These are phyloP conservation scores for Leucoraja ocellata DNA, from an alignment of 2,797 vertebrate species.

Conservation along the genomic window DNA sequence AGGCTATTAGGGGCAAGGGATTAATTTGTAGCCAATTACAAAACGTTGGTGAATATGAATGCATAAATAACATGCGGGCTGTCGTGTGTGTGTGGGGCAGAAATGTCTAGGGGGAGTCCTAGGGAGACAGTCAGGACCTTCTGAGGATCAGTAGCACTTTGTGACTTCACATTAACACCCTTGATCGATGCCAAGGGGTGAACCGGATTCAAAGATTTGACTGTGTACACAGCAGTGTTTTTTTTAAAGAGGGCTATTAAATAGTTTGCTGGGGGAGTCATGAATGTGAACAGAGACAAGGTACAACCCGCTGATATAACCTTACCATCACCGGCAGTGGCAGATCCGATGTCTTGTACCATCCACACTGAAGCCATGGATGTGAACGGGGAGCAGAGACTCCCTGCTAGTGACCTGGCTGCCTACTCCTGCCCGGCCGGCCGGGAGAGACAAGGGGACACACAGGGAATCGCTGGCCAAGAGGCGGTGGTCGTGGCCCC, in stretches of 20 bases:
- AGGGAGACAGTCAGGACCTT: slow-evolving; percentile 49
- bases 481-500: slow-evolving; percentile 59
- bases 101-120: slow-evolving; percentile 46
- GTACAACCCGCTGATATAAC: slow-evolving; percentile 63
- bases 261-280: slow-evolving; percentile 50
- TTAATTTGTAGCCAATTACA: slow-evolving; percentile 84
- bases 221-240: background rate
- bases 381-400: slow-evolving; percentile 64
- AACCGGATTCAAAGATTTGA: background rate
- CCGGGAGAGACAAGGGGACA: slow-evolving; percentile 61
- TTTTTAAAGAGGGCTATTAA: slow-evolving; percentile 39
- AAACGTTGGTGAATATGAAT: slow-evolving; percentile 64
- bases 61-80: slow-evolving; percentile 64
- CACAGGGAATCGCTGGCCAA: slow-evolving; percentile 66
- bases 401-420: slow-evolving; percentile 53
- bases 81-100: slow-evolving; percentile 36
- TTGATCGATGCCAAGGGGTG: slow-evolving; percentile 29
- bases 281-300: slow-evolving; percentile 70
- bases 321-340: slow-evolving; percentile 59
- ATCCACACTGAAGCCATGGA: slow-evolving; percentile 63
- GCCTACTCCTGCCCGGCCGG: slow-evolving; percentile 56
- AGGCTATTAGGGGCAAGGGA: slow-evolving; percentile 71
- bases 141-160: slow-evolving; percentile 48
- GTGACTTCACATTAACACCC: slow-evolving; percentile 47
- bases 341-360: slow-evolving; percentile 50